These are phyloP conservation scores for Mesoligia furuncula DNA, from an alignment of 2,888 invertebrate genomes.

Conservation along the genomic window DNA sequence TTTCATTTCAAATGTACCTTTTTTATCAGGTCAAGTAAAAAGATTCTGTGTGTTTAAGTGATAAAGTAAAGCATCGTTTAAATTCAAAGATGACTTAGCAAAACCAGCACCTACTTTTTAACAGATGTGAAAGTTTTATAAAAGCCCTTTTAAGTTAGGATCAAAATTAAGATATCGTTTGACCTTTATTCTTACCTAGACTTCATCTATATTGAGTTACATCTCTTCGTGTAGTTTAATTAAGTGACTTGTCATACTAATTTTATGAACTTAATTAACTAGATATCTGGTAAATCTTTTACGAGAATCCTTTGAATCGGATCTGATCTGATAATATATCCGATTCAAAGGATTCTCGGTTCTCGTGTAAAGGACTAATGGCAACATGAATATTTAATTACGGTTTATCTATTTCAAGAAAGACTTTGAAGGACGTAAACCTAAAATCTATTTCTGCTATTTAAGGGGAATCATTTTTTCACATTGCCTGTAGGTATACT, in stretches of 20 bases:
- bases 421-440: background rate
- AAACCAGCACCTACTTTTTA: slow-evolving; percentile 2
- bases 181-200: background rate
- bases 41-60: slow-evolving; percentile 35
- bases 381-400: background rate
- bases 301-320: slow-evolving; percentile 1
- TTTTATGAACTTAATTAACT: slow-evolving; percentile 15
- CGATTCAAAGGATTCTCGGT: too few relatives aligned
- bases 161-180: slow-evolving; percentile 15
- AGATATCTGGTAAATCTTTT: background rate
- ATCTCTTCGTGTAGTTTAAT: background rate
- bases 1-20: slow-evolving; percentile 53
- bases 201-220: slow-evolving; percentile 14
- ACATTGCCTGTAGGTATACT: background rate
- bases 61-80: slow-evolving; percentile 20
- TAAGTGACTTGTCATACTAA: background rate
- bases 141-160: background rate
- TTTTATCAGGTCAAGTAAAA: slow-evolving; percentile 46
- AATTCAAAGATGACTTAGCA: slow-evolving; percentile 33
- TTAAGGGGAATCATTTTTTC: background rate
- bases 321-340: background rate
- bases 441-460: background rate
- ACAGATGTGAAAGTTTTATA: slow-evolving; percentile 7
- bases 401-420: background rate
- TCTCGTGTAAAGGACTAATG: background rate